Base-by-base conservation (phyloP, 2,888 invertebrate genomes). In the Polylopha cassiicola region DNA sequence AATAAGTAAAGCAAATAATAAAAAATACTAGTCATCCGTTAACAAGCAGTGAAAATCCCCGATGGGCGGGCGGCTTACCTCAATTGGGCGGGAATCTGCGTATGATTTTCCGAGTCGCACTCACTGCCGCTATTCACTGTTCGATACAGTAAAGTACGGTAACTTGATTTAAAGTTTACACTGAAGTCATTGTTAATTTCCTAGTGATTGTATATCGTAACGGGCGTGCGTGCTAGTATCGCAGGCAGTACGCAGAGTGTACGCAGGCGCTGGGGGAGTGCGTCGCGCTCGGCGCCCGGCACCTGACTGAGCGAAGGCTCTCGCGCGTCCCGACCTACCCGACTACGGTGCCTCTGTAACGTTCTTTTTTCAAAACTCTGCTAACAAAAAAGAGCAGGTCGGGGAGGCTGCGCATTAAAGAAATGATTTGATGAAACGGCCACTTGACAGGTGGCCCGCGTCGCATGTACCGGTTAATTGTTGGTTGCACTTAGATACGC, bases 371-470 rank as follows among this genome's bases (percentile, higher is more conserved):
- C 69, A 72, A 80, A 79, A 75, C 71, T 66, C 67, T 61, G 65
- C 61, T 56, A 53, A 73, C 66, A 81, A 82, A 82, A 69, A 79
- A 75, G 60, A 65, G 69, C 71, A 73, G 72, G 72, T 76, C 67
- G 65, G 56, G 65, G 79, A 82, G 78, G 72, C 79, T 82, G 81
- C 69, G 69, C 68, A 65, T 72, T 80, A 77, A 80, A 80, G 78
- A 80, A 80, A 84, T 81, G 82, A 84, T 85, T 85, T 84, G 81
- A 82, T 80, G 75, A 78, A 82, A 79, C 75, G 67, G 64, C 71
- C 66, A 66, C 71, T 73, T 77, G 84, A 82, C 82, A 84, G 84
- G 84, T 84, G 84, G 79, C 75, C 70, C 70, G 78, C 75, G 75
- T 68, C 72, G 67, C 66, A 69, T 70, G 58, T 67, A 75, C 64